Conservation (phyloP, 35 echinoderm and acorn worm genomes). For the Eucidaris tribuloides region DNA sequence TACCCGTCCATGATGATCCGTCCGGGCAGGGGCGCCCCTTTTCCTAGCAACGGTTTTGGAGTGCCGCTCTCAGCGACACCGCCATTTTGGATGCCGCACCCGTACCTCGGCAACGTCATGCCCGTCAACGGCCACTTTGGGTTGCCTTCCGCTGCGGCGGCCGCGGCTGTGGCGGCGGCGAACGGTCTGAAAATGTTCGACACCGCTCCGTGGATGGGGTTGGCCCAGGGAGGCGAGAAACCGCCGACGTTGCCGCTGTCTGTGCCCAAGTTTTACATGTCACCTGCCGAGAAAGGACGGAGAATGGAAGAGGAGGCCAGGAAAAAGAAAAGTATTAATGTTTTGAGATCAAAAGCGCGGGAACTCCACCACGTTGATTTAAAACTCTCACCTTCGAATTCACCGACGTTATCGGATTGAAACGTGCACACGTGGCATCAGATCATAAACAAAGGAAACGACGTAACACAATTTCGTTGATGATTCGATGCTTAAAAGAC, state of each 20-base stretch:
- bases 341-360: background rate
- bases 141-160: background rate
- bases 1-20: background rate
- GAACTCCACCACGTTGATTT: background rate
- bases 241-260: background rate
- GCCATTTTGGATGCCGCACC: background rate
- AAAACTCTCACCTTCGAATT: too few species aligned
- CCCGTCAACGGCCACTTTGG: background rate
- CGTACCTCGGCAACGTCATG: background rate
- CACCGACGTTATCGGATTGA: too few species aligned
- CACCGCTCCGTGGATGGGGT: too few species aligned
- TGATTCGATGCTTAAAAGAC: too few species aligned
- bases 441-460: too few species aligned
- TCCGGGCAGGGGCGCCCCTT: background rate
- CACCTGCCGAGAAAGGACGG: background rate
- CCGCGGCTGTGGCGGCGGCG: too few species aligned
- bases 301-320: background rate
- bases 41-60: background rate
- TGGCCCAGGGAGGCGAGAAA: background rate
- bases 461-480: too few species aligned
- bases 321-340: background rate
- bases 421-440: too few species aligned
- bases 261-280: conserved; percentile 3
- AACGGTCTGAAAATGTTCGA: background rate
- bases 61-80: background rate